These are phyloP conservation scores for Eurosta solidaginis DNA, from an alignment of 1,140 invertebrate genomes.

Conservation along the genomic window DNA sequence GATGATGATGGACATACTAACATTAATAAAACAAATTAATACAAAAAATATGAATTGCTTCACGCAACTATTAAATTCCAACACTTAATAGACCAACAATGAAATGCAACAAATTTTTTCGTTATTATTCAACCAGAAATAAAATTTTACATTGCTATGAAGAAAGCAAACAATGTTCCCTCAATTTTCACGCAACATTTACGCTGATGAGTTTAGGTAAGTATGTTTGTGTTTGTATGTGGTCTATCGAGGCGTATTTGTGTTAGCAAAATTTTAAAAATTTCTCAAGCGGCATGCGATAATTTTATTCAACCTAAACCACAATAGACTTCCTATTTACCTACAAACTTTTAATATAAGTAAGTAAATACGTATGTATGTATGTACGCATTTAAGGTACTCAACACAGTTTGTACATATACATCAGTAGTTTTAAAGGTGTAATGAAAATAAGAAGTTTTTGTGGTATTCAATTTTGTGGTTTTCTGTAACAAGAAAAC, in stretches of 20 bases:
- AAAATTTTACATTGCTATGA: slow-evolving; percentile 17
- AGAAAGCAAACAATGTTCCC: slow-evolving; percentile 7
- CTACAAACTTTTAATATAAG: not conserved
- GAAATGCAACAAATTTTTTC: slow-evolving; percentile 24
- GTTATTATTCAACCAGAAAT: slow-evolving; percentile 25
- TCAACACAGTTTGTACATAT: too few species aligned
- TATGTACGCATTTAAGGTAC: not conserved
- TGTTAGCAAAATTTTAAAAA: not conserved
- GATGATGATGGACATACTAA: too few species aligned
- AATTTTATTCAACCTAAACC: slow-evolving; percentile 20
- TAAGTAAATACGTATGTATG: not conserved
- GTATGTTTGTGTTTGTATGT: not conserved
- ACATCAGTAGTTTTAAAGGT: too few species aligned
- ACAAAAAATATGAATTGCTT: not conserved
- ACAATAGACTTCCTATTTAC: slow-evolving; percentile 6
- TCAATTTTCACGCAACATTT: not conserved
- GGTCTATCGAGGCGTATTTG: not conserved
- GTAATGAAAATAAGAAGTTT: too few species aligned
- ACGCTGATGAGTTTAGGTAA: not conserved
- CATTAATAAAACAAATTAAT: not conserved
- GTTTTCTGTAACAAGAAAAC: too few species aligned
- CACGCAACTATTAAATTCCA: not conserved
- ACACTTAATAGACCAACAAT: not conserved
- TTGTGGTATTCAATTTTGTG: too few species aligned
- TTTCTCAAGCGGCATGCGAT: not conserved